Base-by-base conservation (phyloP, 2,888 invertebrate genomes). In the Drosophila putrida region DNA sequence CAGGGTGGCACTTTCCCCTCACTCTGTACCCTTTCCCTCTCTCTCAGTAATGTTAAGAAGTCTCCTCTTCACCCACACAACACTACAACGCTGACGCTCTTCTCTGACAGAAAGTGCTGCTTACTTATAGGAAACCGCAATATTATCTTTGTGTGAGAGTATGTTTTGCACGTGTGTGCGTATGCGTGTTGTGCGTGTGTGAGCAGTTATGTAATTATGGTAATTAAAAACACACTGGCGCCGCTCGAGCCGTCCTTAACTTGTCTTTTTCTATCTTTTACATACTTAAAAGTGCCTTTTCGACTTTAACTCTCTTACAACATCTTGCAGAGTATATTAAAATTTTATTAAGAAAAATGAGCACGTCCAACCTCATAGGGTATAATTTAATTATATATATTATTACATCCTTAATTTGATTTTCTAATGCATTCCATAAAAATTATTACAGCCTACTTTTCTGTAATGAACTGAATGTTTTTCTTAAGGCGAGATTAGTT, bases 141-240 rank as follows among this genome's bases (percentile, higher is more conserved):
- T 62, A 78, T 71, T 72, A 66, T 67, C 64, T 51, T 54, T 69
- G 64, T 55, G 61, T 65, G 47, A 28, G 53, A 11, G 35, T 33
- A 46, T 11, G 46, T 2, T 9, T 20, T 15, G 55, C 9, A 25
- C 2, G 31, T 28, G 38, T 13, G 54, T 13, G 36, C 8, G n/a
- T n/a, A n/a, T 20, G 50, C 13, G 35, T 20, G 43, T 46, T 25
- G 39, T 44, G 71, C 33, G 55, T 49, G 60, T 58, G 58, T 72
- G 82, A 75, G 76, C 67, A 88, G 75, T 85, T 83, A 78, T 89
- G 86, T 89, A 83, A 83, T 83, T 89, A 89, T 89, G 83, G 90
- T 83, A 83, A 89, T 83, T 83, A 83, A 85, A 85, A 85, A 82
- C 80, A 64, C 80, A 66, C 76, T 50, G 63, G 54, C 71, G 46